Base-by-base conservation (phyloP, 2,888 invertebrate species). In the Drosophila pullipes region DNA sequence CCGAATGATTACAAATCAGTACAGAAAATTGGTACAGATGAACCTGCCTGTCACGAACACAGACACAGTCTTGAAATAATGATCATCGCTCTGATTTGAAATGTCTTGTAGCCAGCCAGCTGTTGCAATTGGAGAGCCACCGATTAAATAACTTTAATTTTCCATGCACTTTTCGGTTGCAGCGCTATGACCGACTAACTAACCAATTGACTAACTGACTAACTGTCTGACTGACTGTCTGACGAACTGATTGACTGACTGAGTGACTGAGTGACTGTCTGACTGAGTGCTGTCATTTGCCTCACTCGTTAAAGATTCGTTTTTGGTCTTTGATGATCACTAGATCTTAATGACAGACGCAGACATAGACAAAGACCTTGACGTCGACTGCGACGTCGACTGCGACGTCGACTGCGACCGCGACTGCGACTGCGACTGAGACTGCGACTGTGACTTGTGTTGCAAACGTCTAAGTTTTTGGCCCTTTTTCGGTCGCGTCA, bases 251-350 rank as follows among this genome's bases (percentile, higher is more conserved):
- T 59, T 18, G 62, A 30, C 11, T 49, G 59, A 47, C 39, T 61
- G 60, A 47, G 33, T 61, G 60, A 25, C 25, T 25, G 25, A 55
- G 58, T 64, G 72, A 41, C 57, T 47, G 39, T 63, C 35, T 58
- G 41, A 10, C 54, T 59, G 41, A 25, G 68, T 58, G 37, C 62
- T 81, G 76, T 62, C 69, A 81, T 76, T 72, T 76, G 81, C 73
- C 76, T 61, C 78, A 76, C 75, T 80, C 69, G 86, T 76, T 88
- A 70, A 73, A 71, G 83, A 83, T 73, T 83, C 74, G 74, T 67
- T 83, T 72, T 58, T 16, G 58, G 52, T n/a, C 60, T 47, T 52
- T 63, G 64, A 76, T 71, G 62, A 69, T 70, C 69, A 57, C 53
- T 13, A 64, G 44, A 49, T 62, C 63, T 64, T 76, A 80, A 80